Evolutionary conservation across 2,888 invertebrate species (phyloP).

Genomic region (Agrotis clavis): DNA sequence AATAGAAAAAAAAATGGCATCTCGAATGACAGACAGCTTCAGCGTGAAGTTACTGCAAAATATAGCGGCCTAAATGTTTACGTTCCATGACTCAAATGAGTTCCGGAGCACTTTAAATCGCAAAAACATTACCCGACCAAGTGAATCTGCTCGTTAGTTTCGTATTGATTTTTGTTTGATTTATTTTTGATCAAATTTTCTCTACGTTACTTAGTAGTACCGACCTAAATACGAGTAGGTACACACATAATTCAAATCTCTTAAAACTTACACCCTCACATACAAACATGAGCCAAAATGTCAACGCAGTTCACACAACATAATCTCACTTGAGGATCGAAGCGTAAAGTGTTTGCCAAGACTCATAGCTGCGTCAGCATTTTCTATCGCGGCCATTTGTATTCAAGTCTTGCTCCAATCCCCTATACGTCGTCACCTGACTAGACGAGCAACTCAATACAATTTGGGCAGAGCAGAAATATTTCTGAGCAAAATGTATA

Average conservation of each 20-base stretch:
- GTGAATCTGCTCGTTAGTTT: no score
- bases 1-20: no score
- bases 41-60: no score
- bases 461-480: slow-evolving; percentile 18
- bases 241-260: neutral
- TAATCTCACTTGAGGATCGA: slow-evolving; percentile 26
- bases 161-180: no score
- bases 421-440: slow-evolving; percentile 49
- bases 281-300: neutral
- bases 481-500: slow-evolving; percentile 19
- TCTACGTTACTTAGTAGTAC: no score
- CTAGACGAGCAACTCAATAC: slow-evolving; percentile 20
- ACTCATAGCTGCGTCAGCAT: slow-evolving; percentile 45
- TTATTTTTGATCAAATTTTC: no score
- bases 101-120: no score
- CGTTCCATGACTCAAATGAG: no score
- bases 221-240: no score
- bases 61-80: no score
- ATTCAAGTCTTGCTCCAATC: slow-evolving; percentile 54
- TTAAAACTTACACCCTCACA: neutral
- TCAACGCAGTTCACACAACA: slow-evolving; percentile 18
- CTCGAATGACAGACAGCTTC: no score
- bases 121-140: no score
- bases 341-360: slow-evolving; percentile 37
- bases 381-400: slow-evolving; percentile 53